Conservation (phyloP, 2,888 invertebrate genomes). For the Eubasilissa splendida region DNA sequence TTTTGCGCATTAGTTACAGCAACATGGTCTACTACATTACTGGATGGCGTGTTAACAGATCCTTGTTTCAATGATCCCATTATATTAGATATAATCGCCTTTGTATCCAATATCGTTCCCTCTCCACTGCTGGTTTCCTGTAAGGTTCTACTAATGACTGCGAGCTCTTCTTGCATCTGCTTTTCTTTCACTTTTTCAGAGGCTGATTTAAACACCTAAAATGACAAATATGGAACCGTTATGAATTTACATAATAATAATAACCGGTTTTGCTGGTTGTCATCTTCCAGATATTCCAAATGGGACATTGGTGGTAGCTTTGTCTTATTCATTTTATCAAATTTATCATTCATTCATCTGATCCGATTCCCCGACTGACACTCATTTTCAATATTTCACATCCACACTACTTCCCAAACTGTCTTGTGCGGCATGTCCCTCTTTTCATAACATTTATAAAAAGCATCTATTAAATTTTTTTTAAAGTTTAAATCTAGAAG, state of each 20-base stretch:
- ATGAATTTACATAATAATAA: background rate
- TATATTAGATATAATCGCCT: slow-evolving; percentile 71
- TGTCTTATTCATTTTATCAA: too few species aligned
- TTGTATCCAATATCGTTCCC: slow-evolving; percentile 64
- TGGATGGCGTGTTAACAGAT: background rate
- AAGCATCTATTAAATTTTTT: too few species aligned
- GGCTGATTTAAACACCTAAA: slow-evolving; percentile 80
- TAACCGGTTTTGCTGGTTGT: too few species aligned
- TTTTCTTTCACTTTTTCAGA: slow-evolving; percentile 81
- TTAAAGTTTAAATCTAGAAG: too few species aligned
- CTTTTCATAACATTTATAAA: too few species aligned
- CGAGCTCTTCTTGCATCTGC: slow-evolving; percentile 73
- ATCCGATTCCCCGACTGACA: too few species aligned
- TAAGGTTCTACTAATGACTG: slow-evolving; percentile 71
- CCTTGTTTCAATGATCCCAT: slow-evolving; percentile 73
- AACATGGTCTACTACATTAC: background rate
- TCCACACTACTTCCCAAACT: too few species aligned
- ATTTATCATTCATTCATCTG: too few species aligned
- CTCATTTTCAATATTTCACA: too few species aligned
- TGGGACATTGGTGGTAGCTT: too few species aligned
- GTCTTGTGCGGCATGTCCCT: too few species aligned
- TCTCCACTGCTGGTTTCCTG: slow-evolving; percentile 62
- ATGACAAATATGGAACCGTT: slow-evolving; percentile 34
- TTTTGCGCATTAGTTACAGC: slow-evolving; percentile 17
- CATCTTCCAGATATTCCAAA: too few species aligned